A percentile compares a stretch with the other conserved stretches of the same genome.
phyloP scores from a whole-genome alignment of 2,888 invertebrate genomes.

The Drosophila dives region DNA sequence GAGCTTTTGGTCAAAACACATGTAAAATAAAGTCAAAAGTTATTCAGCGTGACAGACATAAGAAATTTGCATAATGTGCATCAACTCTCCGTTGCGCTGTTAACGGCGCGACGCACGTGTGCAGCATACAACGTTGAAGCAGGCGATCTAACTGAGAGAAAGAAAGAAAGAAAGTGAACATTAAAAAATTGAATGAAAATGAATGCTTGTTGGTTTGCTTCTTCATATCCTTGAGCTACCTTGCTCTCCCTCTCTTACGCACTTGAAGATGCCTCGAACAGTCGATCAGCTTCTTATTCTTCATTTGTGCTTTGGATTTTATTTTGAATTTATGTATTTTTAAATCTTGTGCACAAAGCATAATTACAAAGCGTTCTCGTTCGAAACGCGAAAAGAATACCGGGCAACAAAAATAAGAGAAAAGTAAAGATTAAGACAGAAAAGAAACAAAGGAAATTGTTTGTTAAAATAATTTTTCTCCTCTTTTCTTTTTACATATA shows the following conservation, averaged over 20 bases:
- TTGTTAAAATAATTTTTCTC: conserved; percentile 51
- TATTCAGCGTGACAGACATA: conserved; percentile 54
- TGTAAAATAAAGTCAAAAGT: conserved; percentile 62
- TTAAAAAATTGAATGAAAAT: conserved; percentile 31
- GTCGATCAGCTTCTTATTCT: conserved; percentile 33
- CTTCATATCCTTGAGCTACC: conserved; percentile 43
- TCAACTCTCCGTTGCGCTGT: conserved; percentile 5
- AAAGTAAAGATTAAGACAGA: conserved; percentile 26
- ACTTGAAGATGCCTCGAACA: conserved; percentile 46
- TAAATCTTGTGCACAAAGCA: conserved; percentile 62
- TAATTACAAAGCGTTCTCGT: conserved; percentile 47
- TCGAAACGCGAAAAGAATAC: conserved; percentile 36
- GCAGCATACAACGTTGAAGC: conserved; percentile 37
- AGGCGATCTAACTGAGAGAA: conserved; percentile 7
- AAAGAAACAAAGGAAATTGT: conserved; percentile 35
- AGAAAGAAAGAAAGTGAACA: conserved; percentile 23
- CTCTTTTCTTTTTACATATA: conserved; percentile 39
- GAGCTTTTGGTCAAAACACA: conserved; percentile 55
- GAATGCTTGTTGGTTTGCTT: conserved; percentile 38
- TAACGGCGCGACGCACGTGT: conserved; percentile 45
- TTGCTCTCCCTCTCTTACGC: conserved; percentile 29
- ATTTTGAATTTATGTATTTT: conserved; percentile 69
- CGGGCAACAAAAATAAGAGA: conserved; percentile 21
- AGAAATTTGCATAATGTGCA: conserved; percentile 66
- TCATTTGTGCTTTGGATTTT: conserved; percentile 37